Evolutionary conservation across 2,113 vertebrate genomes (phyloP), one percentile per base, ranked within the genome.

Genomic region (Eretmochelys imbricata): DNA sequence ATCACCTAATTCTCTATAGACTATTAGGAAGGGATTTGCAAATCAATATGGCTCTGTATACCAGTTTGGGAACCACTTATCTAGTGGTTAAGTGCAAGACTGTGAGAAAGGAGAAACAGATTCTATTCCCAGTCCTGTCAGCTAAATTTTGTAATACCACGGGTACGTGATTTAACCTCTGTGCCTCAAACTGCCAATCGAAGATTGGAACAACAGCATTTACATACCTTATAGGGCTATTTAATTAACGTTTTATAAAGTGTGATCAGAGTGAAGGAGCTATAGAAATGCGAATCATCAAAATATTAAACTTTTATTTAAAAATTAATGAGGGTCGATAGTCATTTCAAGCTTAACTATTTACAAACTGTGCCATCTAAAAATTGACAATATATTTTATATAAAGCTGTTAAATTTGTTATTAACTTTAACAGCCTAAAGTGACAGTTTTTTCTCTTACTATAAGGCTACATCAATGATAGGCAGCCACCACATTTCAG

Each of bases 241-340:
- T 48, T 20, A 51, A 17, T 16, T 16, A 81, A n/a, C 51, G 10
- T 54, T 54, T 82, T 54, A 42, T 55, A 25, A 55, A 82, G 24
- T 27, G 24, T 9, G 17, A 82, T 42, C n/a, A 22, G 20, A 24
- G 22, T n/a, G 20, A 55, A 82, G 48, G 35, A 85, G 50, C 38
- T 48, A 84, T 0, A 2, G 13, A 4, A 79, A 57, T 0, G 0
- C 3, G 62, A 0, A 0, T 65, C n/a, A 38, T 78, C 49, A 62
- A 72, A 38, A 92, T 65, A 84, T 76, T 48, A 85, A 84, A 53
- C n/a, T 24, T 25, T 62, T 85, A 38, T n/a, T n/a, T 80, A 16
- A 22, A 49, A 85, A 72, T 0, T 27, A 19, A 35, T 48, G 10
- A 83, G 35, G 88, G 8, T 16, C 35, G 50, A 79, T 50, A 80